A percentile compares a stretch with the other conserved stretches of the same genome.
Conservation (phyloP, 2,113 vertebrate species). For the Spermophilus dauricus region DNA sequence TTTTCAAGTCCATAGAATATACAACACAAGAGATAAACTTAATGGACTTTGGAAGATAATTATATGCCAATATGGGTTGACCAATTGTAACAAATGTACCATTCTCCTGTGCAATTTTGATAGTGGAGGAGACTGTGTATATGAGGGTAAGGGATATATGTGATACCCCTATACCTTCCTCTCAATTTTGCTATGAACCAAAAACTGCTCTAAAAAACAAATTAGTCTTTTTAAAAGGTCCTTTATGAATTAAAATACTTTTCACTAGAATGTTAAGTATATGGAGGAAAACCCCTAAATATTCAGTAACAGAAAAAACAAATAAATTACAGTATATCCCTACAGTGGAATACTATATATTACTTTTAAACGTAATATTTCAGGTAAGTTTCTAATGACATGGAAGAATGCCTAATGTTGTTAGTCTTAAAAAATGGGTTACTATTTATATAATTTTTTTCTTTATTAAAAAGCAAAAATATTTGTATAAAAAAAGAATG, state of each 20-base stretch:
- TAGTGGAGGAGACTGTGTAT: background rate
- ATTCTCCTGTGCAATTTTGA: background rate
- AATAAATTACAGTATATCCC: background rate
- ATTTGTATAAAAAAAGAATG: background rate
- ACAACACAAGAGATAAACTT: background rate
- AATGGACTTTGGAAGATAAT: background rate
- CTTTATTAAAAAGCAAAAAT: constrained; percentile 25
- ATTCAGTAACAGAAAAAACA: constrained; percentile 8
- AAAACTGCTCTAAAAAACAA: background rate
- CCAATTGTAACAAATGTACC: background rate
- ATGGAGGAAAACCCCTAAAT: background rate
- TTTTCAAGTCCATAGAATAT: background rate
- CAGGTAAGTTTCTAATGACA: background rate
- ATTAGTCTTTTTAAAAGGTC: background rate
- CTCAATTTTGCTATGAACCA: background rate
- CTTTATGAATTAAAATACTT: background rate
- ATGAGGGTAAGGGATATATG: background rate
- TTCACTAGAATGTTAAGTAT: background rate
- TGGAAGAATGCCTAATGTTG: background rate
- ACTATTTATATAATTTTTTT: background rate
- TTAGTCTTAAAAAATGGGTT: background rate
- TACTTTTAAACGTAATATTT: background rate
- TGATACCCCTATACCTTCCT: background rate
- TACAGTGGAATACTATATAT: background rate
- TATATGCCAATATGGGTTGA: background rate